Conservation (phyloP, 2,113 vertebrate species). For the Rhipidura dahli region DNA sequence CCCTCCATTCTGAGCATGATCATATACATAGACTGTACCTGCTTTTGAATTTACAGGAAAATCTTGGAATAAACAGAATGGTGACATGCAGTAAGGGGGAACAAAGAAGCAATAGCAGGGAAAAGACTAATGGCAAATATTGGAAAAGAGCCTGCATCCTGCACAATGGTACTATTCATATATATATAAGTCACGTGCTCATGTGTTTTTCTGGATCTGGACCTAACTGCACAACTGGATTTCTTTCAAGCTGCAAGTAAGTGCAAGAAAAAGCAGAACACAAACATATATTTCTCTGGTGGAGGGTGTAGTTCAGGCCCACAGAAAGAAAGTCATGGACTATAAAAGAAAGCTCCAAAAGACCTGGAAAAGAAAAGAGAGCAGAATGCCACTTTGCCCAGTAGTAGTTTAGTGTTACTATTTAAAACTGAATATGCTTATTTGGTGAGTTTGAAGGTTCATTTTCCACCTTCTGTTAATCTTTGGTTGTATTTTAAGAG, state of each 20-base stretch:
- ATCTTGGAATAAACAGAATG: background rate
- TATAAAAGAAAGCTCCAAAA: background rate
- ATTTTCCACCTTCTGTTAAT: background rate
- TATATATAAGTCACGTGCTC: background rate
- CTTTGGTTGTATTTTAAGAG: background rate
- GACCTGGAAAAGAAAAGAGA: background rate
- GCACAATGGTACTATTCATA: conserved; percentile 25
- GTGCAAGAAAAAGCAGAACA: background rate
- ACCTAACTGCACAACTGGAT: background rate
- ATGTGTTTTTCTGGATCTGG: conserved; percentile 1
- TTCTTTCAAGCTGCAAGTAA: background rate
- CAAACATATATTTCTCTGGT: background rate
- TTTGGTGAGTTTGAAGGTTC: background rate
- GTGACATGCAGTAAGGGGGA: background rate
- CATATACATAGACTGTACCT: background rate
- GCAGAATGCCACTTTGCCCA: background rate
- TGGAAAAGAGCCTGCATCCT: background rate
- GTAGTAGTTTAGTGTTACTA: background rate
- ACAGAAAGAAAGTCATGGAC: background rate
- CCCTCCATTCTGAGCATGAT: background rate
- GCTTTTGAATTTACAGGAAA: background rate
- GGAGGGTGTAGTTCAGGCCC: background rate
- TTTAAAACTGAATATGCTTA: background rate
- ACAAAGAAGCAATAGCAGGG: background rate
- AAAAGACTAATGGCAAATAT: background rate